Evolutionary conservation across 2,888 invertebrate species (phyloP).

Genomic region (Orthosia gracilis): DNA sequence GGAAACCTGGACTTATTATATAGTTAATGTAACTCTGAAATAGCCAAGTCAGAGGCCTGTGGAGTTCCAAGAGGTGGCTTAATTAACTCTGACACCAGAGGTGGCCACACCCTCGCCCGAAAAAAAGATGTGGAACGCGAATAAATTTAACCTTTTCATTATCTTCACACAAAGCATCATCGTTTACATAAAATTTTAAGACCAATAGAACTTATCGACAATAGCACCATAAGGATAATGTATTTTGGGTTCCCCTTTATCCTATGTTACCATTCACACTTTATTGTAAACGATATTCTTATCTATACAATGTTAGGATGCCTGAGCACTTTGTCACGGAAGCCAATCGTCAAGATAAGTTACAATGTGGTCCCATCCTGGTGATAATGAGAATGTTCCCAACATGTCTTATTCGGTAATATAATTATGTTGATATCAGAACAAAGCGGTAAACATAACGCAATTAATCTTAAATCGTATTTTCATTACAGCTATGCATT

Average conservation of each 20-base stretch:
- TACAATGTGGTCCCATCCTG: constrained; percentile 40
- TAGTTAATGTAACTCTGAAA: no score
- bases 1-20: no score
- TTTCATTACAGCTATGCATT: neutral
- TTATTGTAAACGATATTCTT: neutral
- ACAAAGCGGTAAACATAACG: neutral
- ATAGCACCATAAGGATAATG: neutral
- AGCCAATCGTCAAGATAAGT: constrained; percentile 38
- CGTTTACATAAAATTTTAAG: neutral
- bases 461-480: neutral
- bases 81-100: no score
- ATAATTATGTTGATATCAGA: neutral
- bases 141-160: no score
- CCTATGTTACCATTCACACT: neutral
- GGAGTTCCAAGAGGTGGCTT: no score
- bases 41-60: no score
- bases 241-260: neutral
- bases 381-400: neutral
- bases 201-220: neutral
- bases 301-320: neutral
- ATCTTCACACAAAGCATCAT: neutral
- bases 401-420: neutral
- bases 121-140: no score
- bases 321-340: constrained; percentile 20
- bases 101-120: no score